Base-by-base conservation (phyloP, 2,888 invertebrate genomes). In the Drosophila mimica region DNA sequence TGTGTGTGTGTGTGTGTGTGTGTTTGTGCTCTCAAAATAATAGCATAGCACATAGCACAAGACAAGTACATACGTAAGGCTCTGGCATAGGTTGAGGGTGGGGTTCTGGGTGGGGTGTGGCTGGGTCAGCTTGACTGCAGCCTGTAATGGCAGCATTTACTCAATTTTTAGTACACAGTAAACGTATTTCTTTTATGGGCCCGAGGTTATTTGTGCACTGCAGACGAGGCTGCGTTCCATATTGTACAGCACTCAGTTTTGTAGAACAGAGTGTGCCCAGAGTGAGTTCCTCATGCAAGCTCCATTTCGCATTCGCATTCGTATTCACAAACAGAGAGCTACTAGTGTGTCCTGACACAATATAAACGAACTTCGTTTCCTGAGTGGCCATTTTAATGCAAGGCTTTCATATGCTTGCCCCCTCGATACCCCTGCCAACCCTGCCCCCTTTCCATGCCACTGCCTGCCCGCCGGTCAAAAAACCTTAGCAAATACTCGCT, bases 331-430 rank as follows among this genome's bases (percentile, higher is more conserved):
- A 83, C 70, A 83, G 72, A 78, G 76, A 84, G 76, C 83, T 82
- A 80, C 71, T 79, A 66, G 30, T 71, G 87, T 85, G 86, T 86
- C 75, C 88, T 88, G 83, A 89, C 89, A 89, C 88, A 87, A 84
- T 84, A 87, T 89, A 87, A 87, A 84, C 89, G 89, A 89, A 87
- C 65, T 87, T 87, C 89, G 89, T 88, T 87, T 89, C 88, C 89
- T 88, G 88, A 86, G 86, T 88, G 89, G 79, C 89, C 88, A 87
- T 89, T 87, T 87, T 79, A 85, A 83, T 89, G 88, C 74, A 79
- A 83, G 85, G 88, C 89, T 82, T 87, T 79, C 72, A 76, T 80
- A 81, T 71, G 74, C 72, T 67, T 61, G 48, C 51, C 53, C 33
- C 53, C 25, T 25, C 25, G 2, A 25, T 25, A 25, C 25, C 25